Evolutionary conservation across 35 echinoderm and acorn worm genomes (phyloP), one percentile per base, ranked within the genome.

Genomic region (Apostichopus parvimensis): DNA sequence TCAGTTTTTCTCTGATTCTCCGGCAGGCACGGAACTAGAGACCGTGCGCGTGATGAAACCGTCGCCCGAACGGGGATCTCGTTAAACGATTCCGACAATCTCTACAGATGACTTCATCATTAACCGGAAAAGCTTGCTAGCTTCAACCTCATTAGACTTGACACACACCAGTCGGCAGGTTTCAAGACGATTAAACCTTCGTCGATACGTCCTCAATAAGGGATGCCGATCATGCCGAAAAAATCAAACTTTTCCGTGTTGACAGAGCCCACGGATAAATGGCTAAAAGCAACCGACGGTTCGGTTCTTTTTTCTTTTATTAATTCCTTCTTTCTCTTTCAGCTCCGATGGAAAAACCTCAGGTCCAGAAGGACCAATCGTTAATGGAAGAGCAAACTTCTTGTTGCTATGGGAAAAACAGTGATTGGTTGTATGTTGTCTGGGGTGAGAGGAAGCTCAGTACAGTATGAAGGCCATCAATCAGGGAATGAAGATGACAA

Each of bases 11-110:
- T 9, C 64, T 18, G 64, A 68, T 18, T 68, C 9, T 68, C 64
- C 18, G 64, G 18, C 64, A 11, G 6, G 11, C 11, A 68, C 11
- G 11, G 64, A 45, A 68, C 18, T 11, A 68, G 18, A 68, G 18
- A 14, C 18, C 11, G 18, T 68, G 11, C 11, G 64, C 3, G 34
- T 54, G 52, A 82, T 17, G 52, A 45, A 82, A 53, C 79, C 55
- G 34, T 17, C 45, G 54, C 79, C 52, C 54, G 79, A 56, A 17
- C 14, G n/a, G 52, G 55, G 8, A 45, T 56, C 18, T n/a, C 79
- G 79, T 6, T 82, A 82, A 82, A 82, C 79, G 18, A 34, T 82
- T 82, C 79, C n/a, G 79, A 82, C 79, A 82, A 82, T 53, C 45
- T 54, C 79, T 53, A 53, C 10, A 56, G 52, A 34, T 82, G 79